Conservation (phyloP, 92 coral and sea anemone genomes). For the Porites rus region DNA sequence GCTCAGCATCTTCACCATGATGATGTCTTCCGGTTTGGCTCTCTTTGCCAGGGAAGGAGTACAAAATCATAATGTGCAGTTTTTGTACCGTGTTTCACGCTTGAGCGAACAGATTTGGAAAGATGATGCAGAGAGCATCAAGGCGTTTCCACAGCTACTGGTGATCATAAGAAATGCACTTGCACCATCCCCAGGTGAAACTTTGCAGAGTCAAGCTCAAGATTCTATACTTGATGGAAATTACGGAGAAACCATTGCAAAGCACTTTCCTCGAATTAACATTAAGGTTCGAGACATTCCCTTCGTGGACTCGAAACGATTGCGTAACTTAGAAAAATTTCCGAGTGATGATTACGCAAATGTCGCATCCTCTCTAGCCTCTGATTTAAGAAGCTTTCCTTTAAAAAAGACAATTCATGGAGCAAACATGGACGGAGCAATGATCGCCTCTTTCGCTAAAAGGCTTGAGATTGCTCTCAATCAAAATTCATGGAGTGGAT, state of each 20-base stretch:
- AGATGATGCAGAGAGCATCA: constrained; percentile 11
- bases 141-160: constrained; percentile 41
- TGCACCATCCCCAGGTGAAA: constrained; percentile 55
- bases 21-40: constrained; percentile 68
- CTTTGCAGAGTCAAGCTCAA: constrained; percentile 20
- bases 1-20: constrained; percentile 65
- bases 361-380: constrained; percentile 37
- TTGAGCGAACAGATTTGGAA: constrained; percentile 65
- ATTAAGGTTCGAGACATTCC: constrained; percentile 52
- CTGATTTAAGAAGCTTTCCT: constrained; percentile 40
- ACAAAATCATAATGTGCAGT: constrained; percentile 60
- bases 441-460: constrained; percentile 51
- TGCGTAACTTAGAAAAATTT: constrained; percentile 21
- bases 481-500: constrained; percentile 66
- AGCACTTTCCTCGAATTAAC: constrained; percentile 49
- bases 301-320: constrained; percentile 42
- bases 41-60: constrained; percentile 54
- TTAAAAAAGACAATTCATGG: constrained; percentile 61
- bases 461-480: constrained; percentile 55
- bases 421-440: constrained; percentile 57
- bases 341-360: constrained; percentile 34
- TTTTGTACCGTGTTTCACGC: constrained; percentile 74
- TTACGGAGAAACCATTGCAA: constrained; percentile 43
- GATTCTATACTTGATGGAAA: constrained; percentile 29
- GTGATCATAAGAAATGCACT: constrained; percentile 63